Base-by-base conservation (phyloP, 2,113 vertebrate genomes). In the Amazona guildingii region DNA sequence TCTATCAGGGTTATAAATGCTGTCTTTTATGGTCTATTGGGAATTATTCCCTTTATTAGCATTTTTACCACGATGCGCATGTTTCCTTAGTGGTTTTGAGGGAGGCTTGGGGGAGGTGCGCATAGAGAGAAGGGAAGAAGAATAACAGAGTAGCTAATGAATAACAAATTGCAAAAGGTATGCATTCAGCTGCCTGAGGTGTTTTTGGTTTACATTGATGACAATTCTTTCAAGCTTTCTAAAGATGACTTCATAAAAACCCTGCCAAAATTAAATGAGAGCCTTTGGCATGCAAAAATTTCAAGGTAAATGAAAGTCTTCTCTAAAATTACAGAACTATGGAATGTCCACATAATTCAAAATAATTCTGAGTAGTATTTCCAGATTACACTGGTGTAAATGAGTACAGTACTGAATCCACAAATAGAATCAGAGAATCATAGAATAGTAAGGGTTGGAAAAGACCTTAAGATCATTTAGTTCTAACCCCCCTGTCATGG, bases 1-100 rank as follows among this genome's bases (percentile, higher is more conserved):
- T 97, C 96, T 80, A 84, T 86, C 19, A 2, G 92, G 82, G 88
- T 95, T 93, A 94, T 68, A 93, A 94, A 94, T 96, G 83, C 93
- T 68, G 31, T 90, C 91, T 96, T 96, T 95, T 83, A 95, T 78
- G 88, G 78, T 91, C 88, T 91, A 83, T 35, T 83, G 88, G 88
- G 76, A 97, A 95, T 95, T 94, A 86, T 70, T 88, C 46, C 46
- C 76, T 91, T 97, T 94, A 95, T 91, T 96, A 93, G 86, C 90
- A 92, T 97, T 95, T 96, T 97, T 94, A 94, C 75, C 51, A 0
- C 92, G 78, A 76, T 85, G 54, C 77, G 89, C 61, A 94, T 95
- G 70, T 88, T 97, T 96, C 88, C 77, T 91, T 66, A 88, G 88
- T 59, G 28, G 11, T 16, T 89, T 82, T 73, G 51, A 67, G 31